phyloP scores from a whole-genome alignment of 1,140 invertebrate genomes.

The Lordiphosa clarofinis region DNA sequence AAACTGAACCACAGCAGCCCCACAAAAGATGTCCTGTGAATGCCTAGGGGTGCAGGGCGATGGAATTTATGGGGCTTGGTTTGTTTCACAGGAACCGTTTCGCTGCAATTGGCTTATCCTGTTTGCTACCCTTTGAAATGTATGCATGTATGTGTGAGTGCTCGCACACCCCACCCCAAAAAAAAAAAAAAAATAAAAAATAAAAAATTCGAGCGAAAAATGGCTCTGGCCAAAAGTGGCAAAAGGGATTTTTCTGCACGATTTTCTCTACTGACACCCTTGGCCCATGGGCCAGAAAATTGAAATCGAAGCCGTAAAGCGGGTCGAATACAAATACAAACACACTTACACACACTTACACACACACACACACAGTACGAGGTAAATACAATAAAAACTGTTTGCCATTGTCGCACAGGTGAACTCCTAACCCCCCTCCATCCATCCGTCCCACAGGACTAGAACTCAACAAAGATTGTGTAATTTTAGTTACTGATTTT shows the following conservation, averaged over 20 bases:
- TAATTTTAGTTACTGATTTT: constrained; percentile 42
- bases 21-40: too few relatives aligned
- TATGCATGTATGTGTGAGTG: too few relatives aligned
- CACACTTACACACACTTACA: constrained; percentile 6
- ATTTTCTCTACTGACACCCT: constrained; percentile 3
- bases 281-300: constrained; percentile 52
- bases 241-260: constrained; percentile 33
- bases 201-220: constrained; percentile 24
- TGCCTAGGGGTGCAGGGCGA: too few relatives aligned
- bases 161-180: background rate
- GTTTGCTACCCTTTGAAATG: too few relatives aligned
- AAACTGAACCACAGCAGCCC: too few relatives aligned
- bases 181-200: background rate
- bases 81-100: too few relatives aligned
- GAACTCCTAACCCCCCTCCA: background rate
- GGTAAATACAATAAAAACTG: constrained; percentile 63
- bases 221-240: constrained; percentile 42
- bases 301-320: constrained; percentile 69
- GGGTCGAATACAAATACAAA: constrained; percentile 32
- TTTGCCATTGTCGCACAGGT: constrained; percentile 56
- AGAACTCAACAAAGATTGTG: constrained; percentile 18
- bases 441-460: constrained; percentile 2
- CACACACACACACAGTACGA: constrained; percentile 32
- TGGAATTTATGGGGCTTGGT: too few relatives aligned
- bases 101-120: too few relatives aligned